Evolutionary conservation across 2,797 vertebrate genomes (phyloP).

Genomic region (Buphagus erythrorhynchus): DNA sequence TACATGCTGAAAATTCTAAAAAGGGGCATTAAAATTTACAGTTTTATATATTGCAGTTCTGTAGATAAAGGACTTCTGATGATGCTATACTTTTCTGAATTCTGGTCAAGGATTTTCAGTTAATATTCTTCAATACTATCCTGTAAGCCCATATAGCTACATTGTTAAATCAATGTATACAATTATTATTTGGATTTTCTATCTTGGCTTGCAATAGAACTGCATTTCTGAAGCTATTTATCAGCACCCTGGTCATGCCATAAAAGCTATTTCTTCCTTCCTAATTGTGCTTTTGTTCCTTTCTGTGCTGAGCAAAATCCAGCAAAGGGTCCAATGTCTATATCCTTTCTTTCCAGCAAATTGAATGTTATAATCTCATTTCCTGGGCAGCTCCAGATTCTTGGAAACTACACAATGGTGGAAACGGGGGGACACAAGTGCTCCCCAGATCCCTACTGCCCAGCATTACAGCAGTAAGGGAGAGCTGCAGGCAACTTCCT

Average conservation of each 20-base stretch:
- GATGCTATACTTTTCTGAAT: conserved; percentile 4
- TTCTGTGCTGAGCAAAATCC: background rate
- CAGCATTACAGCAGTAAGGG: background rate
- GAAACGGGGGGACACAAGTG: background rate
- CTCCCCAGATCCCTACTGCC: background rate
- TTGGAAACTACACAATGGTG: background rate
- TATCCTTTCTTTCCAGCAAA: background rate
- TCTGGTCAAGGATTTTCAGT: conserved; percentile 6
- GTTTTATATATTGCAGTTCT: background rate
- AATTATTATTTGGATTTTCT: conserved; percentile 34
- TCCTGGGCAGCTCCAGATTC: background rate
- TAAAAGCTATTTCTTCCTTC: background rate
- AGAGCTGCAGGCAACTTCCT: background rate
- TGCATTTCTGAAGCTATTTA: conserved; percentile 5
- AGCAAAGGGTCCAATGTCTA: background rate
- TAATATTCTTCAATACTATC: background rate
- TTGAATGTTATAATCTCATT: background rate
- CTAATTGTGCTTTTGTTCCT: conserved; percentile 1
- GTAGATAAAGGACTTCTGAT: background rate
- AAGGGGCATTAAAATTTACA: background rate
- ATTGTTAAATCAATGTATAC: conserved; percentile 43
- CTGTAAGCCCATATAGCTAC: background rate
- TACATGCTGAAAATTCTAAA: background rate
- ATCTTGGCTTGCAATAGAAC: background rate
- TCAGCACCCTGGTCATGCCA: background rate